phyloP scores from a whole-genome alignment of 2,797 vertebrate genomes.

The Cuculus canorus region DNA sequence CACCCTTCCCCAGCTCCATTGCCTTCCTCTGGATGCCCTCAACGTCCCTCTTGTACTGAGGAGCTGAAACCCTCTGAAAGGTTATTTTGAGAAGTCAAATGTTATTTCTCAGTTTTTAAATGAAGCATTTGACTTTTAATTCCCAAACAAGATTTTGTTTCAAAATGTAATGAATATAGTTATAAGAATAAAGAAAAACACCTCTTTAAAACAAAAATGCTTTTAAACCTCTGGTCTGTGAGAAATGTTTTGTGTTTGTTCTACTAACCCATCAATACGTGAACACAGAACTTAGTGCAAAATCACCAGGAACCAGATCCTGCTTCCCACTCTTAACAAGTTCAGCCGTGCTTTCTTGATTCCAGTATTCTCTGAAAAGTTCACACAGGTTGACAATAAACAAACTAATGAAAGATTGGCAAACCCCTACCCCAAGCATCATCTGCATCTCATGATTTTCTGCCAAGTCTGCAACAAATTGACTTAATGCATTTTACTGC shows the following conservation, averaged over 20 bases:
- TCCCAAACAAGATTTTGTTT: background rate
- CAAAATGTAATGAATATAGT: background rate
- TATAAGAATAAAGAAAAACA: background rate
- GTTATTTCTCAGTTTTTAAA: background rate
- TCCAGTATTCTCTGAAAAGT: background rate
- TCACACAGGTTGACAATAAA: background rate
- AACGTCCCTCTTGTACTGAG: no score
- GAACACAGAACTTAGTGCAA: background rate
- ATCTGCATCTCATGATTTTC: background rate
- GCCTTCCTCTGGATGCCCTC: no score
- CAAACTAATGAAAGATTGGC: background rate
- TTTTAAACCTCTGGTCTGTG: background rate
- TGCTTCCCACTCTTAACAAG: background rate
- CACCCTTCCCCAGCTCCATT: no score
- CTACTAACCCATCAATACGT: background rate
- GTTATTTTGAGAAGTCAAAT: background rate
- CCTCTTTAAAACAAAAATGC: background rate
- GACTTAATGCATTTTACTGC: background rate
- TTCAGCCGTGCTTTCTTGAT: background rate
- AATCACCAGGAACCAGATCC: background rate
- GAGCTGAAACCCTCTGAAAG: background rate
- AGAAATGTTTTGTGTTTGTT: background rate
- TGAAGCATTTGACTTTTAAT: background rate
- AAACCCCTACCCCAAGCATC: background rate
- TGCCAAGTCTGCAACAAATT: background rate